Percentiles rank a stretch among this genome's conserved stretches.
Conservation (phyloP, 2,113 vertebrate genomes). For the Petrocephalus zakoni region DNA sequence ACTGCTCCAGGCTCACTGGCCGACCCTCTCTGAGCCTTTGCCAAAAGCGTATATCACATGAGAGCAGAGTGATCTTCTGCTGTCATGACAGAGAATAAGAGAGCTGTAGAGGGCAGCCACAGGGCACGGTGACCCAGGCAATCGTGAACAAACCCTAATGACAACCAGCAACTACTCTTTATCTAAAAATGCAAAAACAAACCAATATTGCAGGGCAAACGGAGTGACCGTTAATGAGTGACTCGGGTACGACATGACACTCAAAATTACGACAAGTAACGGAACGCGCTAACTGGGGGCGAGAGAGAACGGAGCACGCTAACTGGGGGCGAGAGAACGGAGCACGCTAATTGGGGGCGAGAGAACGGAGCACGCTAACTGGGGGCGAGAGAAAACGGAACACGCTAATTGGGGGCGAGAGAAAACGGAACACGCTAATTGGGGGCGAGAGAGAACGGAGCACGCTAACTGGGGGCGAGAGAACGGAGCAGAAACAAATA, state of each 20-base stretch:
- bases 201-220: neutral
- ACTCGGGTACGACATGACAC: neutral
- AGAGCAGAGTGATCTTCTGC: neutral
- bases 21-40: neutral
- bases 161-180: neutral
- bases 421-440: too few relatives aligned
- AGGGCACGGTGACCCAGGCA: neutral
- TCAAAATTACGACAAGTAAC: neutral
- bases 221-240: neutral
- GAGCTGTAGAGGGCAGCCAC: neutral
- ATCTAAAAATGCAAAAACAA: neutral
- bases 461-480: too few relatives aligned
- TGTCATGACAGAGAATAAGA: neutral
- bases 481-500: too few relatives aligned
- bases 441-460: too few relatives aligned
- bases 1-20: neutral
- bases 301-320: too few relatives aligned
- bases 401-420: neutral
- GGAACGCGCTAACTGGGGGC: too few relatives aligned
- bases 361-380: neutral
- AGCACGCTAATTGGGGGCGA: too few relatives aligned
- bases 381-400: neutral
- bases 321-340: too few relatives aligned
- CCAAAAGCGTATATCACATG: neutral
- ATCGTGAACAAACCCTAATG: neutral